Evolutionary conservation across 2,113 vertebrate genomes (phyloP), one percentile per base, ranked within the genome.

Genomic region (Crotalus horridus): DNA sequence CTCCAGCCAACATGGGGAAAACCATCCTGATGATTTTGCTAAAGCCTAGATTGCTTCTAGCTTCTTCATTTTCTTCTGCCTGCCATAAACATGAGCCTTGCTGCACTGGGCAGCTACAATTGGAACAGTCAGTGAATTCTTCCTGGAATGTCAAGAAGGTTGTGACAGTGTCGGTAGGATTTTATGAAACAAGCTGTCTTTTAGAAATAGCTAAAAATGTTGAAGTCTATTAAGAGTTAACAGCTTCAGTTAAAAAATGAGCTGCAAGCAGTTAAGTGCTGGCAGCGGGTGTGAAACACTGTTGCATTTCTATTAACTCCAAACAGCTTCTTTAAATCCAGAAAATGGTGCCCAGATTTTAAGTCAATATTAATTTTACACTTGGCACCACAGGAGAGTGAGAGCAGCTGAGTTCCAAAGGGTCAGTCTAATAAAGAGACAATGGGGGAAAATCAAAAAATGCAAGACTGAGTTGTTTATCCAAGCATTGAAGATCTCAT

Each of bases 301-400:
- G 53, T 95, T 96, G 94, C 95, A 43, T 95, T 95, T 58, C 94
- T 91, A 95, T 97, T 97, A 97, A 96, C 94, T 95, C 24, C 3
- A 94, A 96, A 93, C 90, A 95, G 95, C 94, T 93, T 61, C 94
- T 95, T 91, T 96, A 95, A 95, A 94, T 93, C 95, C 95, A 95
- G 93, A 94, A 95, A 96, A 92, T 93, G 94, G 93, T 93, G 94
- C 95, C 96, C 96, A 95, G 95, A 95, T 95, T 96, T 97, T 96
- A 94, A 95, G 97, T 96, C 97, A 95, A 96, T 97, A 97, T 97
- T 97, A 96, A 97, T 97, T 97, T 97, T 97, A 96, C 95, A 97
- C 96, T 97, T 97, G 97, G 96, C 95, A 94, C 96, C 93, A 93
- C 95, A 95, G 95, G 94, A 95, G 88, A 95, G 90, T 92, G 93